Evolutionary conservation across 2,113 vertebrate species (phyloP), one percentile per base, ranked within the genome.

Genomic region (Electrona antarctica): DNA sequence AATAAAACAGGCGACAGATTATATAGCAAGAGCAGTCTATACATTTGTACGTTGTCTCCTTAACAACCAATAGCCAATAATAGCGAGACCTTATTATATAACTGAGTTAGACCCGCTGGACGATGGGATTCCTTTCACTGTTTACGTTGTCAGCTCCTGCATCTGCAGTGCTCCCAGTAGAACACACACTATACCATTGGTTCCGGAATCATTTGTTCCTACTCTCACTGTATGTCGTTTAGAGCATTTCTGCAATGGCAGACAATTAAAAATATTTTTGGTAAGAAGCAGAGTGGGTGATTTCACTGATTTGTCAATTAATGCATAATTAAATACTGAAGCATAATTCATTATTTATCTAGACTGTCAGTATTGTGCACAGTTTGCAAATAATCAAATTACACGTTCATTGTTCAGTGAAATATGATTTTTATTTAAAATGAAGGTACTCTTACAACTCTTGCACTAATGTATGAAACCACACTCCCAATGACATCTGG

Each of bases 141-240:
- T 80, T 86, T 83, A 79, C 51, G 29, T 69, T n/a, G 0, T 1
- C 1, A 1, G 3, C n/a, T 60, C 84, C 69, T 7, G 0, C 82
- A 66, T 33, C 9, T 0, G 0, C 1, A 29, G n/a, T 56, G 15
- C 64, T 64, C 46, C 60, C 41, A 4, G 4, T 6, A 14, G 14
- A 8, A n/a, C 8, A 29, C 1, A 7, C 2, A 0, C 0, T 4
- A 10, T 11, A 52, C 0, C 56, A 49, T 41, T 33, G 13, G 76
- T 89, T 88, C 85, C 85, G 76, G 8, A 9, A 14, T 6, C 55
- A 7, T 75, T 57, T 0, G 67, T 87, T 88, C 88, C 83, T 69
- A 66, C 21, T 21, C 1, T 21, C 21, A 21, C 46, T 4, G 33
- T 41, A 41, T 41, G 33, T 49, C 8, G 13, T 9, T 7, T 46